Evolutionary conservation across 2,113 vertebrate genomes (phyloP), one percentile per base, ranked within the genome.

Genomic region (Myodes glareolus): DNA sequence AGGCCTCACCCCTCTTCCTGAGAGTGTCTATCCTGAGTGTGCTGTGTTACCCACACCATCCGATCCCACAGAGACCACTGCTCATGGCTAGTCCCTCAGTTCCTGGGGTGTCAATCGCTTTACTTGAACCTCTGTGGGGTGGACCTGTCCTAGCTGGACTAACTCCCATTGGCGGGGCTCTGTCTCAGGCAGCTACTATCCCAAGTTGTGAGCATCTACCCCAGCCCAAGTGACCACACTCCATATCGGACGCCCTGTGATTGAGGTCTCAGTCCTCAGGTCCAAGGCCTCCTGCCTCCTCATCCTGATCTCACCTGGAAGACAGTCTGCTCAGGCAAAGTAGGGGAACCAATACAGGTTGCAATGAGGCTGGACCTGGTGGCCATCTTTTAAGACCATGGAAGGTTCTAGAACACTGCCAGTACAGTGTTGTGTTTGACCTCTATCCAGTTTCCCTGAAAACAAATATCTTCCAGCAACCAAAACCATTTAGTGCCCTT

Each of bases 351-450:
- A 33, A 76, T 39, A 52, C 29, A 0, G 3, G 42, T 11, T 7
- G 7, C 13, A 27, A 67, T 1, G 47, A 4, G 50, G 75, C n/a
- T 16, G 7, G 47, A 72, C 80, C 81, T 65, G 77, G 86, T 4
- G 29, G 72, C 77, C 89, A 17, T 36, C 90, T 91, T 33, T 77
- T 73, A 68, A 27, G 90, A 21, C 36, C 82, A 29, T 16, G 58
- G 90, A 72, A 31, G 78, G 88, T 21, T 21, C n/a, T 67, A 82
- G 89, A 76, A 29, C 11, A 81, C 73, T 33, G 94, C 90, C 81
- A 82, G 72, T 0, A 0, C 1, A 1, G 77, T 0, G 0, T 29
- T 4, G 10, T 52, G 75, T 55, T 88, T 55, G 78, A 85, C 50
- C 80, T 93, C 72, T 50, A 80, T 1, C 0, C 14, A 8, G 42